phyloP scores from a whole-genome alignment of 2,113 vertebrate genomes.

The Hydrochoerus hydrochaeris region DNA sequence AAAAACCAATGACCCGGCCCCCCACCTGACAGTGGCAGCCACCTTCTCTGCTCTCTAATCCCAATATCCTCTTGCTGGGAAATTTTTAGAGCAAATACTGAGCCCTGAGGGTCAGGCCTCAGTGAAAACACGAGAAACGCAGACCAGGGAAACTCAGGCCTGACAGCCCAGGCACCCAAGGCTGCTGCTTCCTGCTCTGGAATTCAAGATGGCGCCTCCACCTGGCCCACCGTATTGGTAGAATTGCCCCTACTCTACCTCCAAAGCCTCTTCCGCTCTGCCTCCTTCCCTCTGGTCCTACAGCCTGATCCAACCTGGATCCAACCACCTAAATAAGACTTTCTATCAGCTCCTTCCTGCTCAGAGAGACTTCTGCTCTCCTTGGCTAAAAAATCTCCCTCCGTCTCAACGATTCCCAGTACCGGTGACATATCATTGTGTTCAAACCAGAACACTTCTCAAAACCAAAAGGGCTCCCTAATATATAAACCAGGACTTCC shows the following conservation, averaged over 20 bases:
- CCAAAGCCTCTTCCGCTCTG: not conserved
- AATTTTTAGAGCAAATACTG: constrained; percentile 5
- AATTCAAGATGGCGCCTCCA: not conserved
- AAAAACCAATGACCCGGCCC: not conserved
- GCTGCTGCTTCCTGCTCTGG: not conserved
- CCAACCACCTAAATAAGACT: not conserved
- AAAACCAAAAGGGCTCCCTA: not conserved
- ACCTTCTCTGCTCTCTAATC: not conserved
- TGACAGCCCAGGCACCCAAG: not conserved
- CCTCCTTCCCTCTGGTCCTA: not conserved
- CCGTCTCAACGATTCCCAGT: not conserved
- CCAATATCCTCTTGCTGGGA: not conserved
- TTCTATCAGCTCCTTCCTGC: not conserved
- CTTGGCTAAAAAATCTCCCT: not conserved
- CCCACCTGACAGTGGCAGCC: not conserved
- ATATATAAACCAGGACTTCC: not conserved
- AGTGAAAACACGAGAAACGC: not conserved
- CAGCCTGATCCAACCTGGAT: not conserved
- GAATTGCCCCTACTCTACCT: not conserved
- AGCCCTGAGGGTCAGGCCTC: not conserved
- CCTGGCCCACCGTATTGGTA: not conserved
- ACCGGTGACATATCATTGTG: not conserved
- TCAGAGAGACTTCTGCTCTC: not conserved
- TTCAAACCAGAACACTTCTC: not conserved
- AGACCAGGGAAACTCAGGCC: not conserved